A percentile compares a stretch with the other conserved stretches of the same genome.
Evolutionary conservation across 2,113 vertebrate genomes (phyloP).

Genomic region (Lampris incognitus): DNA sequence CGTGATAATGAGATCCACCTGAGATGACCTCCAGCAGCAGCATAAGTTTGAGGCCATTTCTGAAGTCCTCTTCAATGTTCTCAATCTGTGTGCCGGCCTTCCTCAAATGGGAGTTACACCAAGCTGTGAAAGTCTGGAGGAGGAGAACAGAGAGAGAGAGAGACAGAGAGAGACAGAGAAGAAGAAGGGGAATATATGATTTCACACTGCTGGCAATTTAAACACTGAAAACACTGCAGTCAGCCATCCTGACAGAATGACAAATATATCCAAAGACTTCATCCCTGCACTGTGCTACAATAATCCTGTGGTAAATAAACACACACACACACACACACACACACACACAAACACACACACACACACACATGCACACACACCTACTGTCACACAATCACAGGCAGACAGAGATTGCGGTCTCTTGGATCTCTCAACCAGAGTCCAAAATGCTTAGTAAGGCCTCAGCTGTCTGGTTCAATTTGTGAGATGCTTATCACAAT

Average conservation of each 20-base stretch:
- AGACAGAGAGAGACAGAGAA: not conserved
- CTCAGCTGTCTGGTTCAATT: conserved; percentile 30
- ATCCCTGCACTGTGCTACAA: not conserved
- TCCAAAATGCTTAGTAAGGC: conserved; percentile 25
- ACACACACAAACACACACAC: conserved; percentile 3
- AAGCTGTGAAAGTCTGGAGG: conserved; percentile 91
- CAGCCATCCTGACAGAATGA: too few relatives aligned
- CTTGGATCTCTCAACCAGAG: not conserved
- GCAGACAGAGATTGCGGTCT: not conserved
- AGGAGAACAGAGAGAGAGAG: conserved; percentile 1
- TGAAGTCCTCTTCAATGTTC: conserved; percentile 94
- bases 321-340: too few relatives aligned
- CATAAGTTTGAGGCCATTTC: conserved; percentile 94
- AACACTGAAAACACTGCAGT: too few relatives aligned
- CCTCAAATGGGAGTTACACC: conserved; percentile 94
- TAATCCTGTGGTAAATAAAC: not conserved
- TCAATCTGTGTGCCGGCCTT: conserved; percentile 94
- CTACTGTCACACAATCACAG: not conserved
- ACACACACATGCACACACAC: not conserved
- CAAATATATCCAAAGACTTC: not conserved
- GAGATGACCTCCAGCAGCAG: conserved; percentile 94
- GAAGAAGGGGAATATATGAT: not conserved
- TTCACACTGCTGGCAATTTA: not conserved
- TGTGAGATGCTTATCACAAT: conserved; percentile 9
- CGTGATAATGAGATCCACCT: conserved; percentile 73